A percentile compares a stretch with the other conserved stretches of the same genome.
Evolutionary conservation across 2,888 invertebrate species (phyloP).

Genomic region (Sturmia bella): DNA sequence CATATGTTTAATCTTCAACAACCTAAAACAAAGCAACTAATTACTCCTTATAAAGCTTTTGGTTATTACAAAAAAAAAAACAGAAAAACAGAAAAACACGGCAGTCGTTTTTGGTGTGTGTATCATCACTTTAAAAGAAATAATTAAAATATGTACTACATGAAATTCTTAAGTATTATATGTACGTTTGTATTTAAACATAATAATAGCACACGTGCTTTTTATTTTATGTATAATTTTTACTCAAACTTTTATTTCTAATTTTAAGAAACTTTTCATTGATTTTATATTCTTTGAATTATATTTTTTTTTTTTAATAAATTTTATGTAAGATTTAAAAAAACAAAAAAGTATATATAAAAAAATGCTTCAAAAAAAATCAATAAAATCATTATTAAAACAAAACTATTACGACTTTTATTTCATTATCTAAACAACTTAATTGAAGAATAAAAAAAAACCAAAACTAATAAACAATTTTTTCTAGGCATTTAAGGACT

Average conservation of each 20-base stretch:
- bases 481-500: slow-evolving; percentile 47
- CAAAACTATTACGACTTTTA: slow-evolving; percentile 65
- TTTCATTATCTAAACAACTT: slow-evolving; percentile 47
- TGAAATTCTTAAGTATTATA: slow-evolving; percentile 46
- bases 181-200: slow-evolving; percentile 9
- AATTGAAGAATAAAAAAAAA: slow-evolving; percentile 18
- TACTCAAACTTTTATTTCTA: slow-evolving; percentile 22
- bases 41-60: slow-evolving; percentile 28
- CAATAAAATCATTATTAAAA: slow-evolving; percentile 68
- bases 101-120: slow-evolving; percentile 42
- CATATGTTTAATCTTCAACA: slow-evolving; percentile 46
- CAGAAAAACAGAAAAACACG: background rate
- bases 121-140: slow-evolving; percentile 9
- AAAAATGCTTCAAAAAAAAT: slow-evolving; percentile 68
- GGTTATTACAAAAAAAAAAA: slow-evolving; percentile 8
- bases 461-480: slow-evolving; percentile 18
- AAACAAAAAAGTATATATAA: slow-evolving; percentile 48
- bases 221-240: slow-evolving; percentile 44
- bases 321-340: slow-evolving; percentile 64
- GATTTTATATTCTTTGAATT: slow-evolving; percentile 43
- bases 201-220: slow-evolving; percentile 12
- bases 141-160: background rate
- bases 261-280: slow-evolving; percentile 41
- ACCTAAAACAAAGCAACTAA: slow-evolving; percentile 22
- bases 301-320: slow-evolving; percentile 43